Conservation (phyloP, 2,113 vertebrate species). For the Carollia perspicillata region DNA sequence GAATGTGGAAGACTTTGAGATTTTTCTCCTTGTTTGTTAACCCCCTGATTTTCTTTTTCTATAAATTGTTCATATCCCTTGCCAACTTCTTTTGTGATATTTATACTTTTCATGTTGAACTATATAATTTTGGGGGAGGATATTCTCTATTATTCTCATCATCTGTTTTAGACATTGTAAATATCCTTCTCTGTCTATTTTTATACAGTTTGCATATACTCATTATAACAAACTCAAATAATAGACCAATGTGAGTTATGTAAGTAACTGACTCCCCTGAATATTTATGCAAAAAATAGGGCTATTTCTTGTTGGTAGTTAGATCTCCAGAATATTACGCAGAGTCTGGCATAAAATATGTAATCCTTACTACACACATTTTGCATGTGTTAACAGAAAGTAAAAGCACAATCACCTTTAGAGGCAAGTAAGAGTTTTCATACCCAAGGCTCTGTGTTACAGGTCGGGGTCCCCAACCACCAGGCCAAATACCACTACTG, state of each 20-base stretch:
- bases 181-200: neutral
- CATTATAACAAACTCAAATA: neutral
- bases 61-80: neutral
- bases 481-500: no score
- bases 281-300: neutral
- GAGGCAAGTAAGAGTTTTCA: neutral
- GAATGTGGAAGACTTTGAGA: neutral
- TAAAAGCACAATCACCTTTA: neutral
- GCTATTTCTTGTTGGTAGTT: neutral
- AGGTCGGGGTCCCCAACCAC: no score
- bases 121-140: neutral
- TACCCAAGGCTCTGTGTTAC: neutral
- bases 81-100: neutral
- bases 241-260: neutral
- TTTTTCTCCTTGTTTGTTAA: neutral
- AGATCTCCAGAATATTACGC: neutral
- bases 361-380: neutral
- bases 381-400: neutral
- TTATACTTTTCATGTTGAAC: neutral
- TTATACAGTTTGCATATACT: neutral
- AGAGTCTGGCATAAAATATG: neutral
- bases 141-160: neutral
- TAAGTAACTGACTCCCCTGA: neutral
- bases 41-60: neutral
- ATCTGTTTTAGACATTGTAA: neutral